These are phyloP conservation scores for Eurystomus gularis DNA, from an alignment of 2,113 vertebrate species.

Conservation along the genomic window DNA sequence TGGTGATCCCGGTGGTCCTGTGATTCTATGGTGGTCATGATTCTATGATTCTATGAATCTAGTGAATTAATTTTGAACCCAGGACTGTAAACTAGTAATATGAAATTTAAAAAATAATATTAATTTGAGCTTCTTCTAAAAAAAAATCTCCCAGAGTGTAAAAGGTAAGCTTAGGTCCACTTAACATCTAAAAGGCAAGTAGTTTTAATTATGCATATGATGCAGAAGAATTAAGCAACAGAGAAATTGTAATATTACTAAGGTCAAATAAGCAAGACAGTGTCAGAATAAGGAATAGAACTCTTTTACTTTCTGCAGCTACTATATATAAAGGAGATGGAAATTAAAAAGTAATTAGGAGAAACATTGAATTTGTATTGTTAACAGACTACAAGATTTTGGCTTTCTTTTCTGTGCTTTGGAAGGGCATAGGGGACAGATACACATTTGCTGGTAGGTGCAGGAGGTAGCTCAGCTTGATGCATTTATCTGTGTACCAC, in stretches of 20 bases:
- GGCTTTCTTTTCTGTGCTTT: not conserved
- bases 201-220: constrained; percentile 1
- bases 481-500: not conserved
- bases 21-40: no score
- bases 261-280: constrained; percentile 23
- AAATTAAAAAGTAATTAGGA: constrained; percentile 41
- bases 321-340: not conserved
- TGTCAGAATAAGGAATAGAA: not conserved
- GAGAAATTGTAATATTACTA: not conserved
- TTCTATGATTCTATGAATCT: no score
- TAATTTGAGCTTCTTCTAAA: not conserved
- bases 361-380: constrained; percentile 26
- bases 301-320: not conserved
- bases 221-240: constrained; percentile 18
- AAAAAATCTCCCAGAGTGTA: not conserved
- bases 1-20: no score
- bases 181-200: not conserved
- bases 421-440: not conserved
- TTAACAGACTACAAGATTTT: not conserved
- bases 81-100: not conserved
- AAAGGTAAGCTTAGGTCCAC: not conserved
- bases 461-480: not conserved
- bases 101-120: not conserved
- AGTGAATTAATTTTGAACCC: not conserved
- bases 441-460: not conserved